phyloP scores from a whole-genome alignment of 2,888 invertebrate genomes.

The Drosophila ezoana region DNA sequence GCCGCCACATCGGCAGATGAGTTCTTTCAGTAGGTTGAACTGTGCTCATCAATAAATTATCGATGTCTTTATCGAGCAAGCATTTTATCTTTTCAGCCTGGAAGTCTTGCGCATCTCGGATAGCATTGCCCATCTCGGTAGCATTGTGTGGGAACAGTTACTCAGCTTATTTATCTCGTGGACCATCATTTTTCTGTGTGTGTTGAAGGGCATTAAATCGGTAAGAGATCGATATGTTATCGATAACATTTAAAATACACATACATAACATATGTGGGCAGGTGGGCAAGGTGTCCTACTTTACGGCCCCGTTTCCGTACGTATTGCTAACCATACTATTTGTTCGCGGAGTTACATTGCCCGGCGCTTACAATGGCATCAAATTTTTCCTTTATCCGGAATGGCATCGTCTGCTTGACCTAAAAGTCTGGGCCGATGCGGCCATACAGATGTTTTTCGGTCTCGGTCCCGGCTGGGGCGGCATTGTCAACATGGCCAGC shows the following conservation, averaged over 20 bases:
- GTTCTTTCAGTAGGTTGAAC: conserved; percentile 90
- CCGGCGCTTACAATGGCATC: conserved; percentile 92
- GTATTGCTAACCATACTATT: conserved; percentile 90
- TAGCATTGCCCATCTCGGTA: conserved; percentile 90
- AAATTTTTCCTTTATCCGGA: conserved; percentile 92
- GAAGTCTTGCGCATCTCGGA: conserved; percentile 91
- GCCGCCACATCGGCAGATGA: conserved; percentile 90
- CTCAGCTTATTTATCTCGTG: conserved; percentile 91
- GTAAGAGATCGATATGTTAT: conserved; percentile 51
- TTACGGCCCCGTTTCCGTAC: conserved; percentile 94
- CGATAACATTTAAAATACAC: background rate
- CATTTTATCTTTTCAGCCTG: conserved; percentile 86
- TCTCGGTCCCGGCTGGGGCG: conserved; percentile 94
- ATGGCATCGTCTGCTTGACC: conserved; percentile 90
- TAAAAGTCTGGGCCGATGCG: conserved; percentile 96
- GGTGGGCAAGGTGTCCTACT: conserved; percentile 89
- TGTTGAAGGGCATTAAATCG: conserved; percentile 94
- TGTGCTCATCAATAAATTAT: no score
- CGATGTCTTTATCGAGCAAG: background rate
- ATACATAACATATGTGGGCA: conserved; percentile 24
- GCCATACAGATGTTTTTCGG: conserved; percentile 97
- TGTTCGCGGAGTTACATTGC: conserved; percentile 91
- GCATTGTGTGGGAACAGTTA: conserved; percentile 92
- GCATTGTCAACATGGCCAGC: conserved; percentile 93
- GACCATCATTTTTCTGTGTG: conserved; percentile 93